Percentiles rank a stretch among this genome's conserved stretches.
Conservation (phyloP, 2,888 invertebrate species). For the Spodoptera exigua region DNA sequence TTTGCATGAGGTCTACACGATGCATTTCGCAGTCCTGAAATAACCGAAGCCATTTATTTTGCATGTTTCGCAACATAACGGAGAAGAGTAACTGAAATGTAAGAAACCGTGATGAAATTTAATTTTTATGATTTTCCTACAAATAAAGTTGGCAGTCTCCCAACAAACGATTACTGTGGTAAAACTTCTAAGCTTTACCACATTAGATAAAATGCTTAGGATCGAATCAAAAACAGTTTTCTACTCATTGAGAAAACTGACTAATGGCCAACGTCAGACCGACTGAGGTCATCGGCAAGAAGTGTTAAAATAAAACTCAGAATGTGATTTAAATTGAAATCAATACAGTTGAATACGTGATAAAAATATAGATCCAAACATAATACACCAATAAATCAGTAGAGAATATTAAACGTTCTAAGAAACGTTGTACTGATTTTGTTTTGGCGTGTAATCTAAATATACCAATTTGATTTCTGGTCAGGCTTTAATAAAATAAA, state of each 20-base stretch:
- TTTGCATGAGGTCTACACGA: too few species aligned
- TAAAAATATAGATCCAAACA: constrained; percentile 37
- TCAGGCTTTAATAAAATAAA: constrained; percentile 4
- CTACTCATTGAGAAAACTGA: constrained; percentile 44
- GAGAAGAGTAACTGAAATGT: constrained; percentile 14
- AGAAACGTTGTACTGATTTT: constrained; percentile 33
- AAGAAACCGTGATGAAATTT: constrained; percentile 24
- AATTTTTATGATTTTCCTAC: constrained; percentile 26
- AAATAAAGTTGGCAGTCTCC: constrained; percentile 48
- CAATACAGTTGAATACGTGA: constrained; percentile 29
- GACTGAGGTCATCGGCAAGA: constrained; percentile 34
- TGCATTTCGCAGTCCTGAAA: constrained; percentile 11
- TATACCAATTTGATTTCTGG: constrained; percentile 30
- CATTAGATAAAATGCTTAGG: constrained; percentile 32
- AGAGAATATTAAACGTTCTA: constrained; percentile 38
- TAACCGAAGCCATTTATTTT: constrained; percentile 29
- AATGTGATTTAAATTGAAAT: constrained; percentile 17
- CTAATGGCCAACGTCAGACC: constrained; percentile 34
- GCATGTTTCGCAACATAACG: constrained; percentile 18
- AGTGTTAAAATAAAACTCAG: constrained; percentile 22
- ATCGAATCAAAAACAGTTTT: constrained; percentile 36
- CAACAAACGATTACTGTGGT: constrained; percentile 46
- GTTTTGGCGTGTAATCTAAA: constrained; percentile 21
- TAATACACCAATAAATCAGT: constrained; percentile 44
- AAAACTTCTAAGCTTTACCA: constrained; percentile 30